These are phyloP conservation scores for Tachysurus vachellii DNA, from an alignment of 2,113 vertebrate species.

Conservation along the genomic window DNA sequence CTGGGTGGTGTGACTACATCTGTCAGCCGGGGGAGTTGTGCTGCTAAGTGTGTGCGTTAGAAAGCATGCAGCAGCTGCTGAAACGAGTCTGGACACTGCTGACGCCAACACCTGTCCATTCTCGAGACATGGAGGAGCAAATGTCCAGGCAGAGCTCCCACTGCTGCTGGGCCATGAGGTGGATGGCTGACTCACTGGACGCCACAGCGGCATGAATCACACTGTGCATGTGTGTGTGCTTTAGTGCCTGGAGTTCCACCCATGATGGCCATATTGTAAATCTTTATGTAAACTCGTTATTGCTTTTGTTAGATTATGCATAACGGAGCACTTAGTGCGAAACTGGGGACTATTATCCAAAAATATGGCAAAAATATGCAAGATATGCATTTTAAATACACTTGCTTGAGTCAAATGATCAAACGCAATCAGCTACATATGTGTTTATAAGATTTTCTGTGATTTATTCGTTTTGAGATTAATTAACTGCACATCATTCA, in stretches of 20 bases:
- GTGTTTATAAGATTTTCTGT: background rate
- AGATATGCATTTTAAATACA: background rate
- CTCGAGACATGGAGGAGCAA: conserved; percentile 73
- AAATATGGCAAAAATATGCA: background rate
- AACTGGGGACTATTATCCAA: background rate
- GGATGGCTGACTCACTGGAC: conserved; percentile 48
- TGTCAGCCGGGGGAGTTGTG: conserved; percentile 63
- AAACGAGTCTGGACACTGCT: conserved; percentile 73
- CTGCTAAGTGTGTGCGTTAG: conserved; percentile 49
- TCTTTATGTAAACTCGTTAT: conserved; percentile 36
- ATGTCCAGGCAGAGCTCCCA: conserved; percentile 68
- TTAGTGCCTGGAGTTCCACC: conserved; percentile 28
- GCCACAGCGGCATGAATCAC: conserved; percentile 41
- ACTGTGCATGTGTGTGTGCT: conserved; percentile 20
- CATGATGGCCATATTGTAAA: conserved; percentile 43
- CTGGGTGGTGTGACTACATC: conserved; percentile 73
- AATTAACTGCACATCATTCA: background rate
- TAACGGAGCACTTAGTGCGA: background rate
- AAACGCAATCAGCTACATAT: background rate
- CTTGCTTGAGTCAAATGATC: background rate
- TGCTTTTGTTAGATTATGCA: background rate
- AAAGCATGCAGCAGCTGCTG: conserved; percentile 70
- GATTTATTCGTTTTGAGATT: background rate
- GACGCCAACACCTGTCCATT: conserved; percentile 77
- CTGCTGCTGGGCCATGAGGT: conserved; percentile 48